phyloP scores from a whole-genome alignment of 1,140 invertebrate genomes.

The Vanessa atalanta region DNA sequence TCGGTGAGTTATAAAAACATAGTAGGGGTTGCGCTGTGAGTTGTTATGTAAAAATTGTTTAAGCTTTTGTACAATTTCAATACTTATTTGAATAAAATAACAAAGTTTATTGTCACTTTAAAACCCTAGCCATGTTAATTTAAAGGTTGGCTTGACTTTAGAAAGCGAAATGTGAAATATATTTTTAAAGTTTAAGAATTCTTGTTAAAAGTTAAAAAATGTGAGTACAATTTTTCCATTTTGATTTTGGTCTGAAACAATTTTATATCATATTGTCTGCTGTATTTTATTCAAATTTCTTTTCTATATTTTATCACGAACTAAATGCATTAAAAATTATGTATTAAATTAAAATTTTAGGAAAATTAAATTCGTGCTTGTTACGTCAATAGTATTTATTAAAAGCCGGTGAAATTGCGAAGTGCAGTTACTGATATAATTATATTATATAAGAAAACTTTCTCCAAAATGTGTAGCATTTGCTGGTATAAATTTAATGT shows the following conservation, averaged over 20 bases:
- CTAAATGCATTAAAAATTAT: too few species aligned
- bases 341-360: too few species aligned
- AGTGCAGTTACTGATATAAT: too few species aligned
- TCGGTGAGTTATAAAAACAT: conserved; percentile 25
- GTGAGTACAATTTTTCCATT: background rate
- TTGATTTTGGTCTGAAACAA: background rate
- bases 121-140: conserved; percentile 18
- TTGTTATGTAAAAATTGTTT: conserved; percentile 28
- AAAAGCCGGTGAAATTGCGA: too few species aligned
- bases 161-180: background rate
- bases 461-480: too few species aligned
- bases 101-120: conserved; percentile 30
- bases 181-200: background rate
- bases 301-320: background rate
- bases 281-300: background rate
- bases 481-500: too few species aligned
- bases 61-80: conserved; percentile 29
- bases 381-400: too few species aligned
- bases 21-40: background rate
- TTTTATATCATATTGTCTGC: background rate
- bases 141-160: background rate
- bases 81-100: conserved; percentile 25
- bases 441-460: too few species aligned
- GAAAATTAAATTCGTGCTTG: too few species aligned
- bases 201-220: background rate